Evolutionary conservation across 1,140 invertebrate species (phyloP).

Genomic region (Drosophila pseudoananassae): DNA sequence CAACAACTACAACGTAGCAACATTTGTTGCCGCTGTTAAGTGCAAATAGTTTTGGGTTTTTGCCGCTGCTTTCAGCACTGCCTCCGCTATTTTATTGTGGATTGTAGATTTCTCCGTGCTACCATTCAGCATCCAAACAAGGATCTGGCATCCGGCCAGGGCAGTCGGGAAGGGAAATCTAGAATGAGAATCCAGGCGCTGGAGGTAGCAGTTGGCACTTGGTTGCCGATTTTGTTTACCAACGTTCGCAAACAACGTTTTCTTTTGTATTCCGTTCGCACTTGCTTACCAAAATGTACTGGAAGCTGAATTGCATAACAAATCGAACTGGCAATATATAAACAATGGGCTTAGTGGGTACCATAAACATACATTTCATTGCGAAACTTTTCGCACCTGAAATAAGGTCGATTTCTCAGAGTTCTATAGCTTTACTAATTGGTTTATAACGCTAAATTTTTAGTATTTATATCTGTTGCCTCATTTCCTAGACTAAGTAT

Average conservation of each 20-base stretch:
- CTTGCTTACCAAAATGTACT: slow-evolving; percentile 54
- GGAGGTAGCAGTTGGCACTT: slow-evolving; percentile 17
- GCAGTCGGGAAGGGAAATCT: slow-evolving; percentile 19
- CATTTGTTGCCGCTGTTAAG: slow-evolving; percentile 61
- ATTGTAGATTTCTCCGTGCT: slow-evolving; percentile 22
- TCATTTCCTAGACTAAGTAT: not conserved
- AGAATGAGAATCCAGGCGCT: slow-evolving; percentile 1
- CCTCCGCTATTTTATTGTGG: slow-evolving; percentile 45
- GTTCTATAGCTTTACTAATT: not conserved
- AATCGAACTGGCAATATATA: slow-evolving; percentile 28
- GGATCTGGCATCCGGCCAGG: slow-evolving; percentile 65
- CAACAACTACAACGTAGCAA: slow-evolving; percentile 23
- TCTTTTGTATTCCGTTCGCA: slow-evolving; percentile 37
- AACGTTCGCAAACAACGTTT: slow-evolving; percentile 55
- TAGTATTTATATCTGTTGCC: too few relatives aligned
- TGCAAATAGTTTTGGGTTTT: slow-evolving; percentile 78
- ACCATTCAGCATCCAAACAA: slow-evolving; percentile 25
- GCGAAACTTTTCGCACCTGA: not conserved
- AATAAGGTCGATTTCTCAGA: not conserved
- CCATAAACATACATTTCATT: not conserved
- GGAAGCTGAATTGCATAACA: slow-evolving; percentile 43
- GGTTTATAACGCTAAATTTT: too few relatives aligned
- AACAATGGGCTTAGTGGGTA: not conserved
- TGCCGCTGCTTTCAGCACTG: slow-evolving; percentile 31
- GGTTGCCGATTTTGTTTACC: slow-evolving; percentile 58